phyloP scores from a whole-genome alignment of 2,113 vertebrate genomes.

The Rutilus rutilus region DNA sequence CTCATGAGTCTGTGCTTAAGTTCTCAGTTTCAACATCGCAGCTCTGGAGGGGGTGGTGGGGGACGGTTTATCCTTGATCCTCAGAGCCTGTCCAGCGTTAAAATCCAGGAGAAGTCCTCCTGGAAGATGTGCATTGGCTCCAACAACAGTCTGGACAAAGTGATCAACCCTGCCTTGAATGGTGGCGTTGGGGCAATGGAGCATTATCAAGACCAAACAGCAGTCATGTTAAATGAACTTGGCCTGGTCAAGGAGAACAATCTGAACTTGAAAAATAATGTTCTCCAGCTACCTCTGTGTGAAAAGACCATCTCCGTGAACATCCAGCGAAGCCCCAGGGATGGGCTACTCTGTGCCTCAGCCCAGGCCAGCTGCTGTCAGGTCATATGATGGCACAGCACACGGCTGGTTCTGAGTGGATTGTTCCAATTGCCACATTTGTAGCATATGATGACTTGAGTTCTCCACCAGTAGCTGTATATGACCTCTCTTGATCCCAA shows the following conservation, averaged over 20 bases:
- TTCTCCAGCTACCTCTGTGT: constrained; percentile 98
- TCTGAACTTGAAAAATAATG: constrained; percentile 87
- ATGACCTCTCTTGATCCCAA: constrained; percentile 61
- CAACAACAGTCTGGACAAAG: constrained; percentile 72
- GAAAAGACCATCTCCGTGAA: constrained; percentile 98
- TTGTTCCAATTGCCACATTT: constrained; percentile 54
- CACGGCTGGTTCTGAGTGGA: constrained; percentile 38
- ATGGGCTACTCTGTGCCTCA: constrained; percentile 89
- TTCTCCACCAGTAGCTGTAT: constrained; percentile 70
- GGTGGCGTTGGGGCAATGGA: constrained; percentile 59
- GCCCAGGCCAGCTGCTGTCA: constrained; percentile 94
- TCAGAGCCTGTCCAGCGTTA: constrained; percentile 84
- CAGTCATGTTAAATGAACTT: constrained; percentile 74
- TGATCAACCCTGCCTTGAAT: constrained; percentile 63
- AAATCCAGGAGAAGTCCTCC: constrained; percentile 88
- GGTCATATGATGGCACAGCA: constrained; percentile 83
- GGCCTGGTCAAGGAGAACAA: constrained; percentile 82
- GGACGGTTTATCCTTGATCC: constrained; percentile 86
- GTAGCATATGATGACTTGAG: constrained; percentile 62
- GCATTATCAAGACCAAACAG: constrained; percentile 82
- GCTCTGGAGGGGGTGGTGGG: constrained; percentile 53
- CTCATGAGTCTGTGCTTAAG: constrained; percentile 92
- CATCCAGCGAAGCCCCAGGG: constrained; percentile 91
- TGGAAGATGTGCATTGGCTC: constrained; percentile 94
- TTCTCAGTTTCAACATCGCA: constrained; percentile 83